Conservation (phyloP, 2,797 vertebrate species). For the Arremon brunneinucha region DNA sequence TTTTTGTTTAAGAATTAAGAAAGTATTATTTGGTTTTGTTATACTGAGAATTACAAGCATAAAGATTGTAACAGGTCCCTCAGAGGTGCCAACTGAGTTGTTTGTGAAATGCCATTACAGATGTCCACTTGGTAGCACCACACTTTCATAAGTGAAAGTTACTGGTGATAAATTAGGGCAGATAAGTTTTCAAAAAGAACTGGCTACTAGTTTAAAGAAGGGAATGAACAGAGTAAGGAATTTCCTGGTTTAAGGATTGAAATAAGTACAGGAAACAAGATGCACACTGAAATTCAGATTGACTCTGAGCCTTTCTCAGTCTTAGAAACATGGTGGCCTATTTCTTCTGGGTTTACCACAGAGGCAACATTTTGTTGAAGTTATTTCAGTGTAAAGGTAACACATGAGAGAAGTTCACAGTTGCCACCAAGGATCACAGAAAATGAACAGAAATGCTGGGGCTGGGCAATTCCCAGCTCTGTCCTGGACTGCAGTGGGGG, state of each 20-base stretch:
- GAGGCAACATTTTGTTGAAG: not conserved
- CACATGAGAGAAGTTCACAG: accelerated
- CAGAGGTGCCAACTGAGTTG: not conserved
- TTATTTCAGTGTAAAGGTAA: not conserved
- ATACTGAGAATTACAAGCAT: not conserved
- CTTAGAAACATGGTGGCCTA: not conserved
- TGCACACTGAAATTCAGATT: not conserved
- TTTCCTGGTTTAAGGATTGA: not conserved
- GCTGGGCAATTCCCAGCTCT: not conserved
- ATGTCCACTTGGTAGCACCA: not conserved
- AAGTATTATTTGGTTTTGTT: not conserved
- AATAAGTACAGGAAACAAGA: not conserved
- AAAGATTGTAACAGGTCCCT: not conserved
- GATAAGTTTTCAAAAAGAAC: not conserved
- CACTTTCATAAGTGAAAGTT: not conserved
- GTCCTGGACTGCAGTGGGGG: not conserved
- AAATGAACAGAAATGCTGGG: not conserved
- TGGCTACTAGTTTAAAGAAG: not conserved
- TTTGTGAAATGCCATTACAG: not conserved
- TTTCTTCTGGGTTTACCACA: not conserved
- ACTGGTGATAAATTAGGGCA: not conserved
- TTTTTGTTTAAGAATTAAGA: not conserved
- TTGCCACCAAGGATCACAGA: not conserved
- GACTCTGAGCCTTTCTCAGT: not conserved
- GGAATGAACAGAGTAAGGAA: not conserved